phyloP scores from a whole-genome alignment of 2,888 invertebrate genomes.

The Ormia ochracea region DNA sequence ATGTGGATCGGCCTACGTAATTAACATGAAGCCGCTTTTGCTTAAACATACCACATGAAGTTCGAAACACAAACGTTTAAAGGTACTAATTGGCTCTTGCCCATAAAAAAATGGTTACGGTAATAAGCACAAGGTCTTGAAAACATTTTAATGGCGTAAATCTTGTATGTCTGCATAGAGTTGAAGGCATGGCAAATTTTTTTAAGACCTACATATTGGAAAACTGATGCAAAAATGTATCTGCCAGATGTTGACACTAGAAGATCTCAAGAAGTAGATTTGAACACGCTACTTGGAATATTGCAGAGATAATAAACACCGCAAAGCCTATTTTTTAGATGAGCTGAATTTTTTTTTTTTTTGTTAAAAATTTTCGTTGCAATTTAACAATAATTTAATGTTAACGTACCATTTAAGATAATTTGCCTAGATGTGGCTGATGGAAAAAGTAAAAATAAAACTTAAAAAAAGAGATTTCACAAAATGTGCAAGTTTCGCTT shows the following conservation, averaged over 20 bases:
- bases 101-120: not conserved
- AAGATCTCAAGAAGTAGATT: too few species aligned
- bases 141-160: not conserved
- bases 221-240: not conserved
- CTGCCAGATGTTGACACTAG: not conserved
- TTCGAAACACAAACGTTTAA: not conserved
- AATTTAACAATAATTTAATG: conserved; percentile 13
- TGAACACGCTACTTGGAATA: not conserved
- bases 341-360: not conserved
- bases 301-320: conserved; percentile 2
- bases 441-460: conserved; percentile 27
- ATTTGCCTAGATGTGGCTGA: conserved; percentile 16
- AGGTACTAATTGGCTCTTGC: not conserved
- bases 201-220: not conserved
- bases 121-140: not conserved
- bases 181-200: not conserved
- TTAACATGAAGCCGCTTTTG: conserved; percentile 38
- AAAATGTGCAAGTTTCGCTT: conserved; percentile 44
- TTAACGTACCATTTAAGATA: conserved; percentile 28
- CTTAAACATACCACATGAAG: not conserved
- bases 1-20: too few species aligned
- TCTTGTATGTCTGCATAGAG: not conserved
- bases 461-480: conserved; percentile 30
- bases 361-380: not conserved
- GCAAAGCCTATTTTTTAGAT: not conserved